Percentiles rank a stretch among this genome's conserved stretches.
Evolutionary conservation across 35 echinoderm and acorn worm genomes (phyloP).

Genomic region (Heliocidaris erythrogramma): DNA sequence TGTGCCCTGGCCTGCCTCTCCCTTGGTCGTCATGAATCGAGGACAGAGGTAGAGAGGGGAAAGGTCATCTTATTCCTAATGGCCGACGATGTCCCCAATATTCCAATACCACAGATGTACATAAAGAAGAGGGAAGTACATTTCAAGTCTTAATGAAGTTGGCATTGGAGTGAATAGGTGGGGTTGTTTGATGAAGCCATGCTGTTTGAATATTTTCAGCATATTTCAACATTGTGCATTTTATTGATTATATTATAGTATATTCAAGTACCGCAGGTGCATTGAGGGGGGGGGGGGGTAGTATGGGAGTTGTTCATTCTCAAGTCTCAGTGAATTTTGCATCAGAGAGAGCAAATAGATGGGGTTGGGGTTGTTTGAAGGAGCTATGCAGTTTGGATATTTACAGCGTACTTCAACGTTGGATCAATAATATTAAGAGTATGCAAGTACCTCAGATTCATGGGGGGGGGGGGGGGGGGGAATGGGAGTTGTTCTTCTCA

Average conservation of each 20-base stretch:
- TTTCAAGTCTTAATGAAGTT: neutral
- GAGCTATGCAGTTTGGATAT: no score
- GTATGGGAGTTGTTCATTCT: no score
- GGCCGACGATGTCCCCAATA: neutral
- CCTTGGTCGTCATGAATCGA: neutral
- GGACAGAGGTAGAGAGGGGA: neutral
- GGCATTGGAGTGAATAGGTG: neutral
- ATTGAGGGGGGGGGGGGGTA: no score
- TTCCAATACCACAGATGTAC: neutral
- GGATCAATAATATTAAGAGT: neutral
- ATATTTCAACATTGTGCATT: no score
- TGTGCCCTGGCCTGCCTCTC: neutral
- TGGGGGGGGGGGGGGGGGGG: neutral
- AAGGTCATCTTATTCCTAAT: neutral
- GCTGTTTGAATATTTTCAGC: no score
- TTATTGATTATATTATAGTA: no score
- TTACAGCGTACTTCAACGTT: neutral
- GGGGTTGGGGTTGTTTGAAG: no score
- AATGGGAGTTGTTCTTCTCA: constrained; percentile 2
- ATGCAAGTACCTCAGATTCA: neutral
- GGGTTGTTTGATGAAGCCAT: no score
- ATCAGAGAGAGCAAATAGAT: no score
- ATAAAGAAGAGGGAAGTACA: neutral
- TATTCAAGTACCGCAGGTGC: no score
- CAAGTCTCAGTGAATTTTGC: no score